These are phyloP conservation scores for Burhinus oedicnemus DNA, from an alignment of 2,113 vertebrate genomes.

Conservation along the genomic window DNA sequence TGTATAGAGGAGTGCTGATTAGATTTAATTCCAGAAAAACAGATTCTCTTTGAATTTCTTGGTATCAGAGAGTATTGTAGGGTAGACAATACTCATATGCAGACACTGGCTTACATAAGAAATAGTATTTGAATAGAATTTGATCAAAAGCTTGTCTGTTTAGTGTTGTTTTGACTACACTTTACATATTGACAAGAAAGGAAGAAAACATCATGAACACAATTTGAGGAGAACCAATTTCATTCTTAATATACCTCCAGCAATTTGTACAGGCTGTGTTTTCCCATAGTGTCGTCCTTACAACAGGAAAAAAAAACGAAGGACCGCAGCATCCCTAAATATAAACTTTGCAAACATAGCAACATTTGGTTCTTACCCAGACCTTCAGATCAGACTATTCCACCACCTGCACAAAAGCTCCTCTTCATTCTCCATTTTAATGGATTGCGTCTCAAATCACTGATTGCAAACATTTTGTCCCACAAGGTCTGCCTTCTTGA, in stretches of 20 bases:
- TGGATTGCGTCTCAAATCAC: neutral
- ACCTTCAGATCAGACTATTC: neutral
- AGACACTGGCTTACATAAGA: neutral
- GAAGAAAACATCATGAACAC: neutral
- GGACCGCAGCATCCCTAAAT: neutral
- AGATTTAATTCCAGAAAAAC: neutral
- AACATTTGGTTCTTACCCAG: neutral
- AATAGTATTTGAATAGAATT: neutral
- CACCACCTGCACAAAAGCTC: neutral
- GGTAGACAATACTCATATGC: neutral
- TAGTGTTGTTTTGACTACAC: neutral
- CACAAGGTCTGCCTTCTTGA: neutral
- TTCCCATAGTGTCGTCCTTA: neutral
- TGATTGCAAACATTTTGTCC: neutral
- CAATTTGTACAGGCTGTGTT: neutral
- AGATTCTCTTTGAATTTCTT: neutral
- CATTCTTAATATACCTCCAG: neutral
- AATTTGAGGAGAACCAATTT: neutral
- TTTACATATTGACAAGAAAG: neutral
- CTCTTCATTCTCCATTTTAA: neutral
- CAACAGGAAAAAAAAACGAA: neutral
- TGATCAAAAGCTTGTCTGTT: neutral
- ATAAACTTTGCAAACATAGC: neutral
- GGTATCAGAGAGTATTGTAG: neutral
- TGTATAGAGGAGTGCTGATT: neutral